Evolutionary conservation across 2,797 vertebrate species (phyloP).

Genomic region (Luscinia luscinia): DNA sequence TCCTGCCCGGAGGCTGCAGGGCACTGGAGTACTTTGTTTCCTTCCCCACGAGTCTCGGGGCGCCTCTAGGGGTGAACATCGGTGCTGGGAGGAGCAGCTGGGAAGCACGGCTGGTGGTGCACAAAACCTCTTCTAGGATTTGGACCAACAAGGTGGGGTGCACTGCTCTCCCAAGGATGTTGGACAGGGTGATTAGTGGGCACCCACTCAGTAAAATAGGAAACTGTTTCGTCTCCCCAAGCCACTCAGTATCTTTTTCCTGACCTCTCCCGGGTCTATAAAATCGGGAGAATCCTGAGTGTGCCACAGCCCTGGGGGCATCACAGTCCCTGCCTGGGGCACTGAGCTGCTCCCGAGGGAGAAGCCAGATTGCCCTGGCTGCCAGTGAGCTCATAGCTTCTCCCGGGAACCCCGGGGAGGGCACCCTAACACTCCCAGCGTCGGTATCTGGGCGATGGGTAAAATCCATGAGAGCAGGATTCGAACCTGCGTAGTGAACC

Average conservation of each 20-base stretch:
- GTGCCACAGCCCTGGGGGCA: background rate
- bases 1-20: background rate
- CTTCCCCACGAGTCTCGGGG: fast-evolving
- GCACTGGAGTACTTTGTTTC: background rate
- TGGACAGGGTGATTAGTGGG: background rate
- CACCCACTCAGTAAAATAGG: background rate
- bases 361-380: too few relatives aligned
- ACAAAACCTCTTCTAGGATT: background rate
- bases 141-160: fast-evolving
- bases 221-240: too few relatives aligned
- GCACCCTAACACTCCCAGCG: too few relatives aligned
- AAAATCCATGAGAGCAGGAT: background rate
- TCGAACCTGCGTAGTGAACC: background rate
- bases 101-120: background rate
- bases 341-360: background rate
- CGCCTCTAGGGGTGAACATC: background rate
- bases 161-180: background rate
- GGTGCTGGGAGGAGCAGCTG: background rate
- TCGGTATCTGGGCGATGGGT: too few relatives aligned
- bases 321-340: background rate
- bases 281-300: background rate
- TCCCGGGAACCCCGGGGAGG: fast-evolving
- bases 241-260: background rate
- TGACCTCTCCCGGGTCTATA: background rate
- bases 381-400: background rate